These are phyloP conservation scores for Phaethornis superciliosus DNA, from an alignment of 2,113 vertebrate species.

Conservation along the genomic window DNA sequence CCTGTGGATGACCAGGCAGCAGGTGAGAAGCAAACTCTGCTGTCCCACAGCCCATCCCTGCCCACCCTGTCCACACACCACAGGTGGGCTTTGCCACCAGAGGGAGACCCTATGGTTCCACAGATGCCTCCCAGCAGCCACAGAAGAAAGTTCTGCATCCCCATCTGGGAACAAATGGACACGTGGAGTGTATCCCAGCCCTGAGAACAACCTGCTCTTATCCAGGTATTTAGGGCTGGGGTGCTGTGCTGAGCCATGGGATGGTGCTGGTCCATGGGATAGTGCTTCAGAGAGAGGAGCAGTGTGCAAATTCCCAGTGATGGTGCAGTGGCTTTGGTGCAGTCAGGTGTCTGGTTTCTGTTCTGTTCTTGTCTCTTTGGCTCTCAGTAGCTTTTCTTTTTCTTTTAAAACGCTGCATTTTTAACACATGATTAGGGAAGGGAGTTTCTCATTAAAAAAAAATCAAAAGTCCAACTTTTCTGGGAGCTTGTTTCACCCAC, in stretches of 20 bases:
- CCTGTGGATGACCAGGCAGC: accelerated
- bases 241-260: accelerated
- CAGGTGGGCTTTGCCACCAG: constrained; percentile 27
- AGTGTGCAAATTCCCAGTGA: accelerated
- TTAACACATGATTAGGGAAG: not conserved
- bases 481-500: not conserved
- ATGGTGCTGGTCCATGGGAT: accelerated
- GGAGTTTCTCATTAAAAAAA: not conserved
- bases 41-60: not conserved
- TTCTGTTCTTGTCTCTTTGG: not conserved
- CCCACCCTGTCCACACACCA: not conserved
- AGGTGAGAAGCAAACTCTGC: not conserved
- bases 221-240: not conserved
- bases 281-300: not conserved
- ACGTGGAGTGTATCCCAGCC: accelerated
- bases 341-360: not conserved
- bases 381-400: not conserved
- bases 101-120: constrained; percentile 43
- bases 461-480: accelerated
- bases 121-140: not conserved
- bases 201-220: not conserved
- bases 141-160: not conserved
- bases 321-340: not conserved
- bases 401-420: not conserved
- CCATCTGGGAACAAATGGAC: not conserved